Conservation (phyloP, 2,888 invertebrate genomes). For the Criorhina ranunculi region DNA sequence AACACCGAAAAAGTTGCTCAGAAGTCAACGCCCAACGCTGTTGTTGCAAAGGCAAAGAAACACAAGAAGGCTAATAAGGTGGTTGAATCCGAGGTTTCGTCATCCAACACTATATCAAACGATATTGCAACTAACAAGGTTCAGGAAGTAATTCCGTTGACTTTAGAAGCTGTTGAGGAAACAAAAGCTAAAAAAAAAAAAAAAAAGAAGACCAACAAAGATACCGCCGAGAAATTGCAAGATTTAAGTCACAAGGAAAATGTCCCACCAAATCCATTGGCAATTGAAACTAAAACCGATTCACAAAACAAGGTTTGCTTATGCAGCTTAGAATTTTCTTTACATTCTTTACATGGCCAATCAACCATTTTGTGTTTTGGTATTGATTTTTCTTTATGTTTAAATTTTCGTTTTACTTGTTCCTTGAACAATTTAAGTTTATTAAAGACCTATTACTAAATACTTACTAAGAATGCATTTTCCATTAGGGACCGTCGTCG, state of each 20-base stretch:
- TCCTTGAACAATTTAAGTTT: constrained; percentile 15
- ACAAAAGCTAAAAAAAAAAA: constrained; percentile 69
- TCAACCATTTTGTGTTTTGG: constrained; percentile 31
- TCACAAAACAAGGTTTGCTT: constrained; percentile 60
- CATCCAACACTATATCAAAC: constrained; percentile 32
- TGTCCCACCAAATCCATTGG: constrained; percentile 52
- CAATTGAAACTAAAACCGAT: constrained; percentile 28
- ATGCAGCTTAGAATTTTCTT: constrained; percentile 8
- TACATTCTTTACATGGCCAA: not conserved
- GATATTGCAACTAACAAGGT: constrained; percentile 25
- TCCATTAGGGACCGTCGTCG: constrained; percentile 66
- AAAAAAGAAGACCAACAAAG: constrained; percentile 65
- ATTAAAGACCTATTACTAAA: not conserved
- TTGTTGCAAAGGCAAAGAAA: constrained; percentile 29
- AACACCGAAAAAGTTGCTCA: not conserved
- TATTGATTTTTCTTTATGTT: constrained; percentile 37
- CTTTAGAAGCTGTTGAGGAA: constrained; percentile 45
- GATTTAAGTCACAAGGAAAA: constrained; percentile 59
- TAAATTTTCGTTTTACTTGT: not conserved
- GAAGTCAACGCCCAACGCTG: constrained; percentile 24
- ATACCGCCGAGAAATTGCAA: constrained; percentile 53
- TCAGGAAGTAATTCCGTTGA: constrained; percentile 9
- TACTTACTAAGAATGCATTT: not conserved
- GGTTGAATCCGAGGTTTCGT: constrained; percentile 44
- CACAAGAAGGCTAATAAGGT: constrained; percentile 51